Evolutionary conservation across 2,113 vertebrate species (phyloP), one percentile per base, ranked within the genome.

Genomic region (Malaclemys terrapin): DNA sequence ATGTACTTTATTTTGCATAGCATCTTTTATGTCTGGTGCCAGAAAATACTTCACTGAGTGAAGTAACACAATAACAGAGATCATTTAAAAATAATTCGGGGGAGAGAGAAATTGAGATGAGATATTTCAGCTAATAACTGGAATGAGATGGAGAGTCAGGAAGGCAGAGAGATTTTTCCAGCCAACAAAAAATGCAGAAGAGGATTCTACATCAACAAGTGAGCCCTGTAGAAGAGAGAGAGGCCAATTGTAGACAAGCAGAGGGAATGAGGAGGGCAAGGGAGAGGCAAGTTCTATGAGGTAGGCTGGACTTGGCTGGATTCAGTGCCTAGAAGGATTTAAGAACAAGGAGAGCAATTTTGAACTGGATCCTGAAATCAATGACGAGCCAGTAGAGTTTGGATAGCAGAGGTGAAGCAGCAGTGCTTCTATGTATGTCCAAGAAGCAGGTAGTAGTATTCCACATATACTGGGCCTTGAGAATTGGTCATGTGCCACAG

Each of bases 361-460:
- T 50, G 65, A 89, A 93, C 57, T n/a, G 93, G 47, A 83, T 1
- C 0, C 0, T 29, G 27, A 35, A 12, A 81, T 93, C 56, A 35
- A 19, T 17, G 5, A n/a, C 2, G 8, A 69, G 31, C 14, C 9
- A 8, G 6, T 69, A 69, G 35, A 16, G 47, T 93, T 89, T 86
- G 56, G 84, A 82, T 83, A 35, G 7, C 29, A 69, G 35, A 72
- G 2, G 2, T 50, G 31, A 69, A 0, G 35, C 31, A n/a, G 29
- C 35, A n/a, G 0, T 72, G 29, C 29, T 79, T 53, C 45, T 13
- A 35, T 53, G 10, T 81, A 62, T 5, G 25, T 79, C 29, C 29
- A 54, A 6, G 81, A 92, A 84, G 45, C 0, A 0, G 35, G 5
- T 29, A 57, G 0, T 11, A 35, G 31, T 47, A 47, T 0, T 0